phyloP scores from a whole-genome alignment of 2,888 invertebrate species.

The Deilephila porcellus region DNA sequence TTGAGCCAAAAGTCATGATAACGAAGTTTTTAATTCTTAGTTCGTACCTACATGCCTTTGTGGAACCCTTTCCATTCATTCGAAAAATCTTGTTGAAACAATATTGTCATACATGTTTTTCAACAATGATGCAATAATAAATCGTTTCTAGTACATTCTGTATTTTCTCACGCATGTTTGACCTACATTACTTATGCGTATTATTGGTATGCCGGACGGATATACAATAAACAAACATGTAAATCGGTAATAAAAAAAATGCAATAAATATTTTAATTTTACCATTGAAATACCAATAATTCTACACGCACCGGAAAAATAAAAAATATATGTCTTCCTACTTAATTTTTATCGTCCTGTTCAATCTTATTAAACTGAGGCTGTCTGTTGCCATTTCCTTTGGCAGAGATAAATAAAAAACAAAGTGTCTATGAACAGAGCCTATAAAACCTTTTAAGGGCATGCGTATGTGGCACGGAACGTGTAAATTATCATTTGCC shows the following conservation, averaged over 20 bases:
- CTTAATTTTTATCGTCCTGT: conserved; percentile 6
- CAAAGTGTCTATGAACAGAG: conserved; percentile 15
- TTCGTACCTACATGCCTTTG: background rate
- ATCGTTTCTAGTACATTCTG: background rate
- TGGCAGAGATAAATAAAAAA: conserved; percentile 16
- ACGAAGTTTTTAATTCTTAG: background rate
- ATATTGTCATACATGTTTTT: too few relatives aligned
- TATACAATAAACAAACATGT: background rate
- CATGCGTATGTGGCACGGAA: background rate
- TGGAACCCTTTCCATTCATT: too few relatives aligned
- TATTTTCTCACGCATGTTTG: background rate
- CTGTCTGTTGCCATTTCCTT: conserved; percentile 15
- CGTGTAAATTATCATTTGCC: background rate
- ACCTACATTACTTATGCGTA: background rate
- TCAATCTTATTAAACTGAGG: background rate
- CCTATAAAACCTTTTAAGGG: conserved; percentile 17
- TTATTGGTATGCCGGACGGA: background rate
- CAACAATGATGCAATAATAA: too few relatives aligned
- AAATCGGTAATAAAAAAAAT: background rate
- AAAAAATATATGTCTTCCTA: conserved; percentile 19
- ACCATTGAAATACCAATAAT: background rate
- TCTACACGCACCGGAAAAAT: background rate
- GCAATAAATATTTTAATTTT: background rate
- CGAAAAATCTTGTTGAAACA: too few relatives aligned
- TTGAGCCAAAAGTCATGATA: background rate